phyloP scores from a whole-genome alignment of 2,113 vertebrate genomes.

The Cichladusa arquata region DNA sequence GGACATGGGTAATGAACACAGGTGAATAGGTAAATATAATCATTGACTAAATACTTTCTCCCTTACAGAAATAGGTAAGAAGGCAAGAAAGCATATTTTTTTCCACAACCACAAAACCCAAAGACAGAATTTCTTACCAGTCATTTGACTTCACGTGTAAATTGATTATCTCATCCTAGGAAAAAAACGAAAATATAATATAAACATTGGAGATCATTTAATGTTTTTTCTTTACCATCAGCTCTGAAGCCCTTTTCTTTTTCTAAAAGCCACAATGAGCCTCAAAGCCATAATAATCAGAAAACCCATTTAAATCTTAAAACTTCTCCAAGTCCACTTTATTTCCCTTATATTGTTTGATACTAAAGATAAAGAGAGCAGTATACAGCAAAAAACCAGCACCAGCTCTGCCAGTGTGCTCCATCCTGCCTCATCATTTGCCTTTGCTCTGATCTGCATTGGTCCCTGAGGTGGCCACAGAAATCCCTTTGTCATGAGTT shows the following conservation, averaged over 20 bases:
- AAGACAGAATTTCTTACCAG: constrained; percentile 36
- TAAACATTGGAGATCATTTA: neutral
- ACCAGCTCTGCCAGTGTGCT: neutral
- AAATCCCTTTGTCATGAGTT: neutral
- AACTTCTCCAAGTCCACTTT: neutral
- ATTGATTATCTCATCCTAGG: constrained; percentile 38
- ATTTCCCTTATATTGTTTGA: neutral
- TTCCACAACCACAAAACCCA: neutral
- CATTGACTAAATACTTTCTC: neutral
- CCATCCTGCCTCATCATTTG: neutral
- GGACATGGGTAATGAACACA: neutral
- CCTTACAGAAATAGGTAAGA: neutral
- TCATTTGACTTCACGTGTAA: constrained; percentile 22
- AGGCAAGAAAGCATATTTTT: neutral
- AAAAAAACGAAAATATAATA: neutral
- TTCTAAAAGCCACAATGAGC: neutral
- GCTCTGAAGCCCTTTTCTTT: neutral
- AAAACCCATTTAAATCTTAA: neutral
- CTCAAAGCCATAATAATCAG: neutral
- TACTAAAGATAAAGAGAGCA: neutral
- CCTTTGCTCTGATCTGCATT: neutral
- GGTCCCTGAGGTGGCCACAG: neutral
- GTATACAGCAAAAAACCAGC: neutral
- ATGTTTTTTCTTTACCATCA: neutral
- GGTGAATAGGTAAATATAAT: neutral